A percentile compares a stretch with the other conserved stretches of the same genome.
phyloP scores from a whole-genome alignment of 2,113 vertebrate genomes.

The Phrynocephalus versicolor region DNA sequence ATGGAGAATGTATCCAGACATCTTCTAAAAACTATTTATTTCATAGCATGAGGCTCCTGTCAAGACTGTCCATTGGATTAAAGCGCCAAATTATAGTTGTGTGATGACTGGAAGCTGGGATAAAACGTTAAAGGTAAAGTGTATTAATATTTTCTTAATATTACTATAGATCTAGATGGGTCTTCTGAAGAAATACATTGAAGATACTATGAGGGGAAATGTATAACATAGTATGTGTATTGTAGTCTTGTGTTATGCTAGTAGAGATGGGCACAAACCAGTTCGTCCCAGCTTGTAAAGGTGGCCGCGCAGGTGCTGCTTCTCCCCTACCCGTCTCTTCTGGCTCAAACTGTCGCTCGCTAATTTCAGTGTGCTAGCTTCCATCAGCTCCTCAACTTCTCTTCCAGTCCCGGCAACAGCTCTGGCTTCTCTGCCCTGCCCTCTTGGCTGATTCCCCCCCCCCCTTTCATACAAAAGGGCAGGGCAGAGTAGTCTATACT shows the following conservation, averaged over 20 bases:
- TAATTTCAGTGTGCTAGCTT: no score
- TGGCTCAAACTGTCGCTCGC: no score
- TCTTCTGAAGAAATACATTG: background rate
- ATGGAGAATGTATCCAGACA: background rate
- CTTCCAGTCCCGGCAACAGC: no score
- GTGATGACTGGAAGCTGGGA: slow-evolving; percentile 99
- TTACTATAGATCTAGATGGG: background rate
- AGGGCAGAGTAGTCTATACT: no score
- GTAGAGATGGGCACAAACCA: no score
- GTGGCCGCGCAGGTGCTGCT: no score
- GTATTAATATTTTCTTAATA: background rate
- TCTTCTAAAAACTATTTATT: background rate
- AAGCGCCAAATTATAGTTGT: slow-evolving; percentile 97
- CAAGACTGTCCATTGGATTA: slow-evolving; percentile 97
- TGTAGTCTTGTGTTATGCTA: background rate
- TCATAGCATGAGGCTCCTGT: slow-evolving; percentile 94
- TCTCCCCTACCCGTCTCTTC: no score
- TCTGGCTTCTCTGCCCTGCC: no score
- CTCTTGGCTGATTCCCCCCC: no score
- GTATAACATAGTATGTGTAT: background rate
- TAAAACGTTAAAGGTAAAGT: slow-evolving; percentile 93
- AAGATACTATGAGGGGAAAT: background rate
- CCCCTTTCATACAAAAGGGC: no score
- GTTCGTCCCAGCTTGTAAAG: no score
- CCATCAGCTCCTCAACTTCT: no score